Conservation (phyloP, 2,888 invertebrate species). For the Hirudinaria manillensis region DNA sequence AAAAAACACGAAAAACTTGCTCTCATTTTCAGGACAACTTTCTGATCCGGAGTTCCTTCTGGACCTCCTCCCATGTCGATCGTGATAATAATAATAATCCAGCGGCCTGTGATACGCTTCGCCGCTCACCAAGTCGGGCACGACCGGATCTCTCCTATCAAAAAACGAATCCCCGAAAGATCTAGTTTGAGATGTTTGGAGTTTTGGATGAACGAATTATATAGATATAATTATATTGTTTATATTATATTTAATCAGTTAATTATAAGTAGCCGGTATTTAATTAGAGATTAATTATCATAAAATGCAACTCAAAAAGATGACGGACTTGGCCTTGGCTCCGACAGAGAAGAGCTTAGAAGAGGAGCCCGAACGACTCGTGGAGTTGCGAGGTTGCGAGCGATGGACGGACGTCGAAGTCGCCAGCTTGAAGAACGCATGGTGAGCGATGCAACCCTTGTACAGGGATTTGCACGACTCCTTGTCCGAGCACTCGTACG, state of each 20-base stretch:
- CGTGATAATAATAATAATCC: slow-evolving; percentile 3
- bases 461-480: not conserved
- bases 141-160: not conserved
- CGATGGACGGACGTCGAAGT: slow-evolving; percentile 2
- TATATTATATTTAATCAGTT: too few species aligned
- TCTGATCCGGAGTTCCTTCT: slow-evolving; percentile 9
- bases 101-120: not conserved
- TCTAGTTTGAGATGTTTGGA: too few species aligned
- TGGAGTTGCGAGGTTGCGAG: not conserved
- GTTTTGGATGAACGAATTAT: too few species aligned
- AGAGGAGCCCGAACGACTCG: not conserved
- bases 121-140: not conserved
- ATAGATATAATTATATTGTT: too few species aligned
- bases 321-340: not conserved
- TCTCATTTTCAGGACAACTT: not conserved
- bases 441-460: slow-evolving; percentile 66
- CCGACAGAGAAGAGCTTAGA: slow-evolving; percentile 12
- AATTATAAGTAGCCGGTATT: too few species aligned
- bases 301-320: not conserved
- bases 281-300: not conserved
- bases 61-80: not conserved
- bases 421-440: slow-evolving; percentile 51
- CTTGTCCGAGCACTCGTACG: not conserved
- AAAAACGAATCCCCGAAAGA: too few species aligned
- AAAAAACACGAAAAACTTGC: not conserved